A percentile compares a stretch with the other conserved stretches of the same genome.
These are phyloP conservation scores for Perodicticus potto DNA, from an alignment of 2,797 vertebrate species.

Conservation along the genomic window DNA sequence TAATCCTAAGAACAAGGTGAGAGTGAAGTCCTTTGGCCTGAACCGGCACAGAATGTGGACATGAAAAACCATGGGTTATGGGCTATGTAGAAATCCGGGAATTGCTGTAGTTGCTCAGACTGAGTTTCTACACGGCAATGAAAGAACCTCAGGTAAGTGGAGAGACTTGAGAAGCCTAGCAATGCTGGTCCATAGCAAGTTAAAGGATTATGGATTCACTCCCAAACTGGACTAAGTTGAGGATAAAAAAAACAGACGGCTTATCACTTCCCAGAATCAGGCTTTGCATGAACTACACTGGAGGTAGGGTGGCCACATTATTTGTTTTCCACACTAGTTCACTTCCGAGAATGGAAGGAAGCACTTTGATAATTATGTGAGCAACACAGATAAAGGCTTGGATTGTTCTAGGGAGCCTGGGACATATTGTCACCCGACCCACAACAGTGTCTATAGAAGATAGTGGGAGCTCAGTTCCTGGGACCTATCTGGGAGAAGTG, in stretches of 20 bases:
- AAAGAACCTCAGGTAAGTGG: not conserved
- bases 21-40: not conserved
- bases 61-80: not conserved
- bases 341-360: not conserved
- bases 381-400: not conserved
- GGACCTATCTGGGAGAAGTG: not conserved
- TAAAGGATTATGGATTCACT: not conserved
- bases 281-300: not conserved
- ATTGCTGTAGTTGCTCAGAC: not conserved
- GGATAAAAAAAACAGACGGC: not conserved
- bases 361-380: not conserved
- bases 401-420: not conserved
- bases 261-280: not conserved
- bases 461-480: not conserved
- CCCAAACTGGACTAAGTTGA: not conserved
- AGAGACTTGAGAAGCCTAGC: not conserved
- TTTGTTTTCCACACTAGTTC: not conserved
- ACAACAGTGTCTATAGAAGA: not conserved
- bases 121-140: not conserved
- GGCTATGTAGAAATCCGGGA: not conserved
- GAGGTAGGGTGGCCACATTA: not conserved
- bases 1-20: not conserved
- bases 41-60: not conserved
- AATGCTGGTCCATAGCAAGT: not conserved
- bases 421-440: not conserved